These are phyloP conservation scores for Ecdyonurus torrentis DNA, from an alignment of 2,888 invertebrate species.

Conservation along the genomic window DNA sequence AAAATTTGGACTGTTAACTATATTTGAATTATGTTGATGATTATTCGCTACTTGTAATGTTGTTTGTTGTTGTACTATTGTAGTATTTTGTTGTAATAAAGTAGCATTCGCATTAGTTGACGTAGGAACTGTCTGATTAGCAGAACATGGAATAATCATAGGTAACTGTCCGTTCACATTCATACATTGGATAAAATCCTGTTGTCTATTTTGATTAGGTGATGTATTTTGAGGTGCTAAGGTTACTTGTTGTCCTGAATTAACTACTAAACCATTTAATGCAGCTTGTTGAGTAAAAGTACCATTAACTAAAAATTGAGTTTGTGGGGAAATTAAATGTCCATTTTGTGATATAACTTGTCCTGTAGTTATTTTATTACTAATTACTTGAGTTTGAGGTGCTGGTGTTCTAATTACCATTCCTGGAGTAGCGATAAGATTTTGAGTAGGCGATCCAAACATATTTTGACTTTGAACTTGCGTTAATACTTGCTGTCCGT, in stretches of 20 bases:
- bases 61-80: slow-evolving; percentile 67
- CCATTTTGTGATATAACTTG: not conserved
- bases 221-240: slow-evolving; percentile 36
- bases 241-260: slow-evolving; percentile 48
- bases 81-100: slow-evolving; percentile 70
- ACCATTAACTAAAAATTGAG: slow-evolving; percentile 36
- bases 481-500: slow-evolving; percentile 57
- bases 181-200: slow-evolving; percentile 53
- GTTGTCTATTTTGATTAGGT: slow-evolving; percentile 30
- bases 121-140: slow-evolving; percentile 19
- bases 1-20: not conserved
- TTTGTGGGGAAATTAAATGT: not conserved
- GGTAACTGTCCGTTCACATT: slow-evolving; percentile 36
- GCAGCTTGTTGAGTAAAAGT: slow-evolving; percentile 19
- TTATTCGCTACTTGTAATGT: slow-evolving; percentile 59
- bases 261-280: slow-evolving; percentile 25
- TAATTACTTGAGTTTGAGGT: slow-evolving; percentile 41
- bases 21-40: slow-evolving; percentile 20
- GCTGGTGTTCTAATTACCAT: slow-evolving; percentile 60
- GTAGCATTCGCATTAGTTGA: slow-evolving; percentile 40
- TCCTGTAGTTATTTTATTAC: slow-evolving; percentile 10
- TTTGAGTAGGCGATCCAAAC: slow-evolving; percentile 7
- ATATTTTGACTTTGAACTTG: slow-evolving; percentile 36
- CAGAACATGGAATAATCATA: slow-evolving; percentile 48
- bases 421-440: slow-evolving; percentile 39